phyloP scores from a whole-genome alignment of 2,888 invertebrate genomes.

The Blastobasis lacticolella region DNA sequence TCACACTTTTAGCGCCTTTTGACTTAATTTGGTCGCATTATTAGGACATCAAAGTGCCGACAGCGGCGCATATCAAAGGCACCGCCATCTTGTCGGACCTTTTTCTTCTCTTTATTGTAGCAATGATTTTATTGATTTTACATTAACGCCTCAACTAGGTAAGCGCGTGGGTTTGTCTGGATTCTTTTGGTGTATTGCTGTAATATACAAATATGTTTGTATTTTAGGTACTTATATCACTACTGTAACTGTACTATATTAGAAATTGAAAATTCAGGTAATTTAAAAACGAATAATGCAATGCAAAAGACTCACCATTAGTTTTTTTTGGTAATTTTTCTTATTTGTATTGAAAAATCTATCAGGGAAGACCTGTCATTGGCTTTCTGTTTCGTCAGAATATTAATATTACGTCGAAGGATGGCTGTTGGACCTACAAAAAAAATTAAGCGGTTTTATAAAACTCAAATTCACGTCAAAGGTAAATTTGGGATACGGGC shows the following conservation, averaged over 20 bases:
- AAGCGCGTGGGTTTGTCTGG: not conserved
- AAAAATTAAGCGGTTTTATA: not conserved
- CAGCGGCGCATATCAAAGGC: constrained; percentile 48
- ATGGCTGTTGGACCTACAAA: too few species aligned
- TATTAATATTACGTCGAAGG: too few species aligned
- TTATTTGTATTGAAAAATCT: too few species aligned
- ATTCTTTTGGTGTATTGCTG: too few species aligned
- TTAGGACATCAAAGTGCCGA: constrained; percentile 65
- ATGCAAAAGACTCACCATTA: too few species aligned
- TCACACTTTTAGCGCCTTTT: constrained; percentile 66
- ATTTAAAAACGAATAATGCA: not conserved
- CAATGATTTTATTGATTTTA: constrained; percentile 72
- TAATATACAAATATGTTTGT: too few species aligned
- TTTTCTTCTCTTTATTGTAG: constrained; percentile 24
- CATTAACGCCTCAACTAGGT: constrained; percentile 38
- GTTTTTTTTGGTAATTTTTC: too few species aligned
- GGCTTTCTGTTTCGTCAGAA: too few species aligned
- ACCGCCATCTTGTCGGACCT: constrained; percentile 32
- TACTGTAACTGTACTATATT: too few species aligned
- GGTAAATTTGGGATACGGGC: not conserved
- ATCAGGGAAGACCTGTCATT: too few species aligned
- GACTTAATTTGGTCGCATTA: constrained; percentile 72
- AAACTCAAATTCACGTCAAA: too few species aligned
- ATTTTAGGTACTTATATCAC: too few species aligned
- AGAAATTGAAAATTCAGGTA: not conserved